Evolutionary conservation across 2,888 invertebrate genomes (phyloP).

Genomic region (Eubasilissa splendida): DNA sequence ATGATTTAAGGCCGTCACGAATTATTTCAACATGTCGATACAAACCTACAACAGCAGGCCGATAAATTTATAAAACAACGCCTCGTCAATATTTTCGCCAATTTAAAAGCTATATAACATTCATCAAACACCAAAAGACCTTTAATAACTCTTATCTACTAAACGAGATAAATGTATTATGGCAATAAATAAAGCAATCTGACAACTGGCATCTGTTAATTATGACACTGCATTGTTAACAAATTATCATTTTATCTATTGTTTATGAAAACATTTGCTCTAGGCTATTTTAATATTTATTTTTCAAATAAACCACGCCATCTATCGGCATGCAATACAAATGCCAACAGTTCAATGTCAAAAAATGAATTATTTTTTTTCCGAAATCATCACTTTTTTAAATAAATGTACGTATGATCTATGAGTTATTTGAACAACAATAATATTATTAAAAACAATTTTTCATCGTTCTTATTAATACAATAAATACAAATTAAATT

Average conservation of each 20-base stretch:
- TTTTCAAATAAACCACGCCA: no score
- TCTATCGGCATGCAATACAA: neutral
- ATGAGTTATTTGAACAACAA: no score
- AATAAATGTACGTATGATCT: no score
- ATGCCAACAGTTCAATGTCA: neutral
- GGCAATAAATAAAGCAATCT: slow-evolving; percentile 6
- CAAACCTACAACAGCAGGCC: neutral
- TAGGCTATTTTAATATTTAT: neutral
- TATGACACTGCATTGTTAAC: neutral
- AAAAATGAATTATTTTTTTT: neutral
- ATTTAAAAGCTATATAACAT: slow-evolving; percentile 1
- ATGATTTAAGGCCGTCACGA: slow-evolving; percentile 8
- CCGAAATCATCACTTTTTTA: no score
- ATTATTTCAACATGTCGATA: neutral
- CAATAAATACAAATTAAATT: no score
- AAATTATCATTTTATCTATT: neutral
- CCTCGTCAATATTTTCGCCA: slow-evolving; percentile 12
- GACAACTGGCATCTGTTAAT: slow-evolving; percentile 4
- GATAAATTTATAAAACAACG: slow-evolving; percentile 6
- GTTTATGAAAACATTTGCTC: neutral
- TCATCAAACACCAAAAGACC: neutral
- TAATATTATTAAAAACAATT: no score
- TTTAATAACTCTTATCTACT: slow-evolving; percentile 3
- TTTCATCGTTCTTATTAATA: no score
- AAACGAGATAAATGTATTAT: neutral